phyloP scores from a whole-genome alignment of 2,888 invertebrate genomes.

The Syritta pipiens region DNA sequence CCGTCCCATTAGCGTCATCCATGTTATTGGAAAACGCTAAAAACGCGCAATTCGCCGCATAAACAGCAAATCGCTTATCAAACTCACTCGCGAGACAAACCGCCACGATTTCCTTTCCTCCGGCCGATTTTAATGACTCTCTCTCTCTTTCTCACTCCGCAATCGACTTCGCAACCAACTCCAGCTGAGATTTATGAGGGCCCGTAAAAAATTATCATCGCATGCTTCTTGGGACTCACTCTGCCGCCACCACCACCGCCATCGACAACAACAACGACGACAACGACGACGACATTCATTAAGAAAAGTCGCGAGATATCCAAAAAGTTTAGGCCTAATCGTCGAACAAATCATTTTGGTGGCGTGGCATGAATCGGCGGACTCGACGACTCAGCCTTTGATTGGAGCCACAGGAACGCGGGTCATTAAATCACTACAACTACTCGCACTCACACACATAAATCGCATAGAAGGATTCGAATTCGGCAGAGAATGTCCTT shows the following conservation, averaged over 20 bases:
- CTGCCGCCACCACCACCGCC: background rate
- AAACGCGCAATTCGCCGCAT: conserved; percentile 25
- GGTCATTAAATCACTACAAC: conserved; percentile 49
- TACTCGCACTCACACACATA: background rate
- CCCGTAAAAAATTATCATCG: conserved; percentile 53
- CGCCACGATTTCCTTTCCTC: conserved; percentile 28
- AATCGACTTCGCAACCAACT: background rate
- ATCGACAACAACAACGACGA: no score
- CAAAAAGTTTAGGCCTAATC: conserved; percentile 49
- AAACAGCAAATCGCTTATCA: conserved; percentile 28
- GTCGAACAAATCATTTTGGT: conserved; percentile 64
- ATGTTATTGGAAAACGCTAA: conserved; percentile 32
- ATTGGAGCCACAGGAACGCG: conserved; percentile 45
- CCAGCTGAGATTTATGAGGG: conserved; percentile 32
- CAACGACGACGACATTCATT: conserved; percentile 35
- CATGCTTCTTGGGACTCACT: background rate
- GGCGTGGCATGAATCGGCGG: conserved; percentile 52
- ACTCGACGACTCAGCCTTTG: conserved; percentile 40
- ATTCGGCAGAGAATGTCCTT: conserved; percentile 37
- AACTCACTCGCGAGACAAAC: conserved; percentile 25
- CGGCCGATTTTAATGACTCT: conserved; percentile 22
- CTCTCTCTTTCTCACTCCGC: background rate
- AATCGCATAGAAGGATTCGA: conserved; percentile 15
- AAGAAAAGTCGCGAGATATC: conserved; percentile 19
- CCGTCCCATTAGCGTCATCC: background rate